These are phyloP conservation scores for Euplexia lucipara DNA, from an alignment of 2,888 invertebrate genomes.

Conservation along the genomic window DNA sequence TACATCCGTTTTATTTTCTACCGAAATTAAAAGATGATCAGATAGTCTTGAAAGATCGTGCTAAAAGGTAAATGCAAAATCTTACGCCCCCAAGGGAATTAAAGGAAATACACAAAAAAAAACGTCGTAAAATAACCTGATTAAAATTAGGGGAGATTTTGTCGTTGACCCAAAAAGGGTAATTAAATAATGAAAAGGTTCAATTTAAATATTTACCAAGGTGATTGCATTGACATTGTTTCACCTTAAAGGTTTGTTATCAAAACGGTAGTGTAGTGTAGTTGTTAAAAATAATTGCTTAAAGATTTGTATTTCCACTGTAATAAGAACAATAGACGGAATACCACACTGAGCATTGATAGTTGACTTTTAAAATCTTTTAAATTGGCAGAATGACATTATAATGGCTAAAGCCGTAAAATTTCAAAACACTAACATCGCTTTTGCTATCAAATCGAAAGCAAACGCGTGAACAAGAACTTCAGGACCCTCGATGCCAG, in stretches of 20 bases:
- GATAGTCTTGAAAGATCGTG: not conserved
- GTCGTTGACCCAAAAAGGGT: constrained; percentile 36
- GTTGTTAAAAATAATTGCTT: constrained; percentile 22
- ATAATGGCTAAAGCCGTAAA: too few relatives aligned
- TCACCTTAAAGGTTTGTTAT: constrained; percentile 45
- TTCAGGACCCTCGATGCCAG: constrained; percentile 6
- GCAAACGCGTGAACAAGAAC: constrained; percentile 1
- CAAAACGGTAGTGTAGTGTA: constrained; percentile 24
- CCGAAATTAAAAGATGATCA: not conserved
- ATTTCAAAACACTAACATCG: not conserved
- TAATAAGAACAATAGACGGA: constrained; percentile 2
- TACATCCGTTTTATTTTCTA: not conserved
- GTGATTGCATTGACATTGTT: constrained; percentile 57
- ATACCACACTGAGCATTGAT: not conserved
- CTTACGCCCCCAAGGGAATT: not conserved
- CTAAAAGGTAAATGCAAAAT: constrained; percentile 14
- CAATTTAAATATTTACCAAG: constrained; percentile 53
- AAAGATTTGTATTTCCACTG: constrained; percentile 8
- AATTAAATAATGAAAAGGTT: constrained; percentile 51
- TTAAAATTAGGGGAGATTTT: constrained; percentile 44
- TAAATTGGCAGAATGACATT: not conserved
- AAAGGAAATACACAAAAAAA: constrained; percentile 26
- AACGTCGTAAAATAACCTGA: constrained; percentile 34
- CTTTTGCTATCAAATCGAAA: constrained; percentile 2
- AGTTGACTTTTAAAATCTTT: not conserved